Evolutionary conservation across 2,888 invertebrate species (phyloP), one percentile per base, ranked within the genome.

Genomic region (Spialia ferax): DNA sequence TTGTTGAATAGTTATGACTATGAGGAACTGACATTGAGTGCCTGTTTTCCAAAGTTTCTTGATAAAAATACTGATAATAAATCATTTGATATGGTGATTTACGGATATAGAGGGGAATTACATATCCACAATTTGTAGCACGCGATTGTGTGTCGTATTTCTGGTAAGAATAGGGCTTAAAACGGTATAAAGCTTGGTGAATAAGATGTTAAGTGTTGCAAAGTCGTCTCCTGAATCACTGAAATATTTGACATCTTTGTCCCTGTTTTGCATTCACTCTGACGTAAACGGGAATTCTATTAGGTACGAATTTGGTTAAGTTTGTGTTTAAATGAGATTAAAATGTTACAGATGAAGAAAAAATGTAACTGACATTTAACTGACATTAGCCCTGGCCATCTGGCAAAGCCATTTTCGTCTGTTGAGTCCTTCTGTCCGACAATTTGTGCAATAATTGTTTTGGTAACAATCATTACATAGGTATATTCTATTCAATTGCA

Each of bases 21-120:
- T 8, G 38, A 15, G 15, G 15, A 15, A 7, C 8, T 45, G 45
- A 45, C 18, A 20, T 10, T 48, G 48, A 22, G 20, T 20, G 11
- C 11, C 20, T 48, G 20, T 11, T 48, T 48, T 48, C 1, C 20
- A 48, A 18, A 48, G 48, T 22, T 48, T 45, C 2, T 7, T 8
- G 11, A 20, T 18, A 20, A 48, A 48, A 20, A 48, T 18, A 48
- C 48, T 2, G 11, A 50, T 38, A 62, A 35, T 62, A 62, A 62
- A 62, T 62, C 62, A 52, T 38, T 38, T 38, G 62, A 62, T 62
- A 38, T 48, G 38, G 35, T 35, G 38, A 61, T 38, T 62, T 35
- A 54, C 62, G 15, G 32, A 50, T 13, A 7, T 13, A 7, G 29
- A 15, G 10, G 50, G 52, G 62, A 62, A 62, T 62, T 52, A 62